These are phyloP conservation scores for Pseudopodoces humilis DNA, from an alignment of 2,113 vertebrate species.

Conservation along the genomic window DNA sequence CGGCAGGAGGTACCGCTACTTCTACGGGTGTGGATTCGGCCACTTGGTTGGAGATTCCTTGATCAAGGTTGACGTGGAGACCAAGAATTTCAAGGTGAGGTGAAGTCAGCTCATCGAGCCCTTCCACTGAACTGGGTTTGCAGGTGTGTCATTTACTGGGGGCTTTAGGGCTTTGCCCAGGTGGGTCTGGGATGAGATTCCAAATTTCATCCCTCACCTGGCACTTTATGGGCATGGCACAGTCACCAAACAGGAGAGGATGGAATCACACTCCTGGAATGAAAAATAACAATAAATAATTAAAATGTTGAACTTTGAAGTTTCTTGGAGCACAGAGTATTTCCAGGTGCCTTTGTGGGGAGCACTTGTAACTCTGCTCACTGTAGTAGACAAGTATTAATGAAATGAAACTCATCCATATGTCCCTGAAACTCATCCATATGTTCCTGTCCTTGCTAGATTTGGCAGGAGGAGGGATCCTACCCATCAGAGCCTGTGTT, in stretches of 20 bases:
- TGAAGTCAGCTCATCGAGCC: background rate
- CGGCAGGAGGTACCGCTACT: slow-evolving; percentile 83
- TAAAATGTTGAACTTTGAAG: background rate
- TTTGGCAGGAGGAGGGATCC: slow-evolving; percentile 84
- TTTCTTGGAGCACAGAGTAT: background rate
- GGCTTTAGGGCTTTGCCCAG: background rate
- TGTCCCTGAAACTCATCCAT: background rate
- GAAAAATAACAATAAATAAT: background rate
- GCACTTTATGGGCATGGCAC: background rate
- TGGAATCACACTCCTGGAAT: background rate
- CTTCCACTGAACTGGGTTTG: background rate
- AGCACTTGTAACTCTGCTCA: background rate
- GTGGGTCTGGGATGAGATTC: background rate
- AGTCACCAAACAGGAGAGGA: background rate
- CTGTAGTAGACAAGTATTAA: background rate
- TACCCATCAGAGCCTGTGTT: slow-evolving; percentile 92
- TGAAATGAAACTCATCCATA: background rate
- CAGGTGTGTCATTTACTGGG: background rate
- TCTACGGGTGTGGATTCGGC: slow-evolving; percentile 90
- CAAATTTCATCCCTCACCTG: background rate
- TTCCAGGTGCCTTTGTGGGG: background rate
- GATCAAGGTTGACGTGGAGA: slow-evolving; percentile 84
- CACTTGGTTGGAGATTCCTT: slow-evolving; percentile 87
- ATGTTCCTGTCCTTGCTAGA: slow-evolving; percentile 61
- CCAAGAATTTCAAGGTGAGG: slow-evolving; percentile 82